Evolutionary conservation across 2,113 vertebrate genomes (phyloP).

Genomic region (Aviceda subcristata): DNA sequence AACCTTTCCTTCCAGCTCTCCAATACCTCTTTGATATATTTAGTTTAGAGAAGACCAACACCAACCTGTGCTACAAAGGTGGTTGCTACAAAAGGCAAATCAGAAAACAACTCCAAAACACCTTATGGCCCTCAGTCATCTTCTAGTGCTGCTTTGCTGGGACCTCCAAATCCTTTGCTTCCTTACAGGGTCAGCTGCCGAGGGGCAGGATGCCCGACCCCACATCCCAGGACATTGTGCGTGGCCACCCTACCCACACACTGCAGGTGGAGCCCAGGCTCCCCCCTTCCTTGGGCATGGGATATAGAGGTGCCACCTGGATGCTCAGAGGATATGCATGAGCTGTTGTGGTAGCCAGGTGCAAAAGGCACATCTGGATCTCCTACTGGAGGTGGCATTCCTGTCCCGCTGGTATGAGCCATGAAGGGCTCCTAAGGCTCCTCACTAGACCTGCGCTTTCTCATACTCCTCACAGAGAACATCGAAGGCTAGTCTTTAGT

Average conservation of each 20-base stretch:
- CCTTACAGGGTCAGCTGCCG: neutral
- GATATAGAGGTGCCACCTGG: neutral
- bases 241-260: neutral
- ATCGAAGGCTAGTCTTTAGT: neutral
- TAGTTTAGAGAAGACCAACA: neutral
- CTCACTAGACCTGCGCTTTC: neutral
- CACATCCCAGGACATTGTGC: neutral
- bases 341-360: neutral
- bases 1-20: neutral
- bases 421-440: neutral
- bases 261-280: neutral
- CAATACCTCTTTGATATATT: neutral
- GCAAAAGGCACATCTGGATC: neutral
- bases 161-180: neutral
- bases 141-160: neutral
- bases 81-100: neutral
- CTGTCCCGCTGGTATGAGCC: neutral
- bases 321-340: neutral
- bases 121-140: neutral
- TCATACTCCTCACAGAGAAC: neutral
- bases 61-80: neutral
- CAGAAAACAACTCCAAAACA: neutral
- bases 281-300: neutral
- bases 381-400: neutral
- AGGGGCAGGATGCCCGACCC: accelerated